A percentile compares a stretch with the other conserved stretches of the same genome.
Evolutionary conservation across 2,797 vertebrate genomes (phyloP).

Genomic region (Lutjanus argentimaculatus): DNA sequence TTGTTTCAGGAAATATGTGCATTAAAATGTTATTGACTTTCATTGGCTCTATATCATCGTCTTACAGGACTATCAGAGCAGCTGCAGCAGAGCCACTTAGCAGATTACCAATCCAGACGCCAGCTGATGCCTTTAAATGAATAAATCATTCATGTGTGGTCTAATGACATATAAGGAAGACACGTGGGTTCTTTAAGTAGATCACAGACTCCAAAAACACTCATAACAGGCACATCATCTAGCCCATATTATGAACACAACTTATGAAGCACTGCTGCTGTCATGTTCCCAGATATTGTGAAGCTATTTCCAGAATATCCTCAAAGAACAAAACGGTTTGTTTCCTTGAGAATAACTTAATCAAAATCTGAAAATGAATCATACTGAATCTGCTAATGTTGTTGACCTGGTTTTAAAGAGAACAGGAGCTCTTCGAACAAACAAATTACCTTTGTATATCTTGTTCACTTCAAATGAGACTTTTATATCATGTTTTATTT

Average conservation of each 20-base stretch:
- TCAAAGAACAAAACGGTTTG: constrained; percentile 8
- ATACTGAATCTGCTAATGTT: background rate
- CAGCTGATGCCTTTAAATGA: constrained; percentile 47
- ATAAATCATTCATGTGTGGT: constrained; percentile 40
- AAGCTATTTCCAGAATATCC: constrained; percentile 8
- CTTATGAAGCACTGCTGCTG: constrained; percentile 13
- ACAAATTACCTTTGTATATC: background rate
- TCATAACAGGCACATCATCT: constrained; percentile 20
- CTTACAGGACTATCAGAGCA: constrained; percentile 9
- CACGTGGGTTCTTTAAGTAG: constrained; percentile 1
- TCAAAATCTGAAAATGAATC: constrained; percentile 28
- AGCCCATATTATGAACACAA: constrained; percentile 6
- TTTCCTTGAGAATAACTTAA: constrained; percentile 27
- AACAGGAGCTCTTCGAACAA: background rate
- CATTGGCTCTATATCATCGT: background rate
- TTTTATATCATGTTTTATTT: background rate
- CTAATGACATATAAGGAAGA: constrained; percentile 15
- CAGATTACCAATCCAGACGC: constrained; percentile 10
- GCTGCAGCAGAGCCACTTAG: constrained; percentile 9
- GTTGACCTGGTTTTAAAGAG: constrained; percentile 18
- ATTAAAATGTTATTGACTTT: constrained; percentile 18
- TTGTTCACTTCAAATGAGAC: background rate
- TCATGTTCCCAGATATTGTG: constrained; percentile 14
- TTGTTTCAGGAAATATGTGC: background rate
- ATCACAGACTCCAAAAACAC: constrained; percentile 30